Evolutionary conservation across 2,113 vertebrate species (phyloP).

Genomic region (Cygnus buccinator): DNA sequence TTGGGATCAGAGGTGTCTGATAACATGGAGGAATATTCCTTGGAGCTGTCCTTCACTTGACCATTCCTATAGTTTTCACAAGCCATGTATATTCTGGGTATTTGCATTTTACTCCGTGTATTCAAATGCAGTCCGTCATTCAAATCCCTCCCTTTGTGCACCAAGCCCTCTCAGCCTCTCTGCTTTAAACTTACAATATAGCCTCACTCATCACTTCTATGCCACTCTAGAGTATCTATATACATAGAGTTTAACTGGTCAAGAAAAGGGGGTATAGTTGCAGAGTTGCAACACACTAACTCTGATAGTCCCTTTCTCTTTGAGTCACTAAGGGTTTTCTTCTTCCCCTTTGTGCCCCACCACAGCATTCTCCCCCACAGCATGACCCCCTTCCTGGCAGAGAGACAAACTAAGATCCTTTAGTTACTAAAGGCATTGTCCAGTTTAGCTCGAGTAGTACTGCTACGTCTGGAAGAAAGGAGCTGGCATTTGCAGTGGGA

Average conservation of each 20-base stretch:
- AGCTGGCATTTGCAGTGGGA: neutral
- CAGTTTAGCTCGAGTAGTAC: neutral
- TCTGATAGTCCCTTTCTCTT: neutral
- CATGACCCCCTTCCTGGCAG: neutral
- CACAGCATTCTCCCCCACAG: neutral
- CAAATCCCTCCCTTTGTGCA: neutral
- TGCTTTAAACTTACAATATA: neutral
- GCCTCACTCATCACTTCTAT: neutral
- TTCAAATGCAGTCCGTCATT: neutral
- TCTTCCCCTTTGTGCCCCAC: rapidly evolving
- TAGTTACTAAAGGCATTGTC: neutral
- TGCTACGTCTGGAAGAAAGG: neutral
- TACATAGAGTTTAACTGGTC: neutral
- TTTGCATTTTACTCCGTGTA: neutral
- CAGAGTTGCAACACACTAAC: neutral
- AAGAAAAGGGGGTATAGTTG: neutral
- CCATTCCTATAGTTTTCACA: neutral
- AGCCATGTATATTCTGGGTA: neutral
- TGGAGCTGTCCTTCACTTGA: neutral
- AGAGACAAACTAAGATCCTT: neutral
- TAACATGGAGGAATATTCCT: neutral
- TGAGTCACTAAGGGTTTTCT: neutral
- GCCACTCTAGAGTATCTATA: neutral
- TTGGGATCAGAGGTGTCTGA: neutral
- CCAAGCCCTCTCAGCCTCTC: neutral